Percentiles rank a stretch among this genome's conserved stretches.
These are phyloP conservation scores for Parochlus steinenii DNA, from an alignment of 2,888 invertebrate species.

Conservation along the genomic window DNA sequence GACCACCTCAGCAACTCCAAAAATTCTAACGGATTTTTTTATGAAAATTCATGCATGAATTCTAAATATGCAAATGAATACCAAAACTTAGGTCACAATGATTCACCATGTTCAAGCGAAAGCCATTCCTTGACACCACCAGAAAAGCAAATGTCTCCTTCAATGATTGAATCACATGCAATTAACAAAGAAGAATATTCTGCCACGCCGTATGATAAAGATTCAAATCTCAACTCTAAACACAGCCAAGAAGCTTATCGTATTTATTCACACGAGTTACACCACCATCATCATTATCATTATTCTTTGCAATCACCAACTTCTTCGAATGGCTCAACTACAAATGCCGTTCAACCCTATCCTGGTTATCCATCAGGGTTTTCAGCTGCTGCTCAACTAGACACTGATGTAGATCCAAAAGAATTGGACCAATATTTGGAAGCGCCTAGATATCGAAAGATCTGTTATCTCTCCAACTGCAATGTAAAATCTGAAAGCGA, in stretches of 20 bases:
- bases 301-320: constrained; percentile 6
- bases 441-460: constrained; percentile 18
- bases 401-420: constrained; percentile 26
- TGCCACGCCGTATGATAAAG: neutral
- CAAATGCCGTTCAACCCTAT: constrained; percentile 3
- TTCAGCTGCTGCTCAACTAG: constrained; percentile 6
- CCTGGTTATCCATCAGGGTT: constrained; percentile 1
- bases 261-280: constrained; percentile 11
- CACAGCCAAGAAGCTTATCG: constrained; percentile 11
- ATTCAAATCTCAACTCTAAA: constrained; percentile 8
- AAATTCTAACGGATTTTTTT: too few species aligned
- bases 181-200: constrained; percentile 8
- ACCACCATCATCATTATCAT: constrained; percentile 12
- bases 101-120: constrained; percentile 23
- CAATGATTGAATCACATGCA: constrained; percentile 6
- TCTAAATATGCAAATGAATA: too few species aligned
- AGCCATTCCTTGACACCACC: constrained; percentile 25
- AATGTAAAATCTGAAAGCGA: constrained; percentile 3
- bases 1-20: too few species aligned
- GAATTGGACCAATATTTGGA: constrained; percentile 32
- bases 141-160: constrained; percentile 21
- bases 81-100: too few species aligned
- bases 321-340: constrained; percentile 4
- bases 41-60: too few species aligned
- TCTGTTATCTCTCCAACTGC: neutral